These are phyloP conservation scores for Teinopalpus imperialis DNA, from an alignment of 2,888 invertebrate species.

Conservation along the genomic window DNA sequence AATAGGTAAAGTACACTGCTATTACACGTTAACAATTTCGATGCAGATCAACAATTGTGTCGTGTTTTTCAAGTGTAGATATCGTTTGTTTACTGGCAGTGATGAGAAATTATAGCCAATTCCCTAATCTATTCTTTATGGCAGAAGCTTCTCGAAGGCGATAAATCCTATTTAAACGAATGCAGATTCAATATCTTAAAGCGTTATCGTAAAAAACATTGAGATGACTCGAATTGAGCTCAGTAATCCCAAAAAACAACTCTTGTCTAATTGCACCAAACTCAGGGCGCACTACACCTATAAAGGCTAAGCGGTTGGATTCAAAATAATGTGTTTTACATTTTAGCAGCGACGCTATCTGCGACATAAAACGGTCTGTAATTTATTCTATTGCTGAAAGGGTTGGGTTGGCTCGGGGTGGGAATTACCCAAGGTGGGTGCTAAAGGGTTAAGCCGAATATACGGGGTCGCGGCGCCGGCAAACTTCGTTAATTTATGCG, in stretches of 20 bases:
- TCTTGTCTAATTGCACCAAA: constrained; percentile 72
- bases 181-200: constrained; percentile 54
- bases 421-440: constrained; percentile 82
- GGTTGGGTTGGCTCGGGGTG: constrained; percentile 76
- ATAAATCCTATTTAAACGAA: constrained; percentile 32
- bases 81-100: constrained; percentile 1
- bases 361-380: constrained; percentile 81
- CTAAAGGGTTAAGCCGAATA: constrained; percentile 82
- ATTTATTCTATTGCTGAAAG: constrained; percentile 83
- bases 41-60: no score
- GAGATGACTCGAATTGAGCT: constrained; percentile 44
- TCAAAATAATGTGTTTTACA: constrained; percentile 80
- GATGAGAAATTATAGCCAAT: constrained; percentile 6
- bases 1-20: no score
- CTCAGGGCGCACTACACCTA: constrained; percentile 76
- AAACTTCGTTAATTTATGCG: constrained; percentile 82
- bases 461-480: constrained; percentile 74
- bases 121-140: constrained; percentile 31
- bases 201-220: constrained; percentile 61
- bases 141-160: constrained; percentile 30
- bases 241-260: constrained; percentile 71
- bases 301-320: constrained; percentile 80
- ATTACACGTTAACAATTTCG: no score
- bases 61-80: no score
- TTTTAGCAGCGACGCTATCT: constrained; percentile 78